Evolutionary conservation across 2,888 invertebrate genomes (phyloP), one percentile per base, ranked within the genome.

Genomic region (Plagiodera versicolora): DNA sequence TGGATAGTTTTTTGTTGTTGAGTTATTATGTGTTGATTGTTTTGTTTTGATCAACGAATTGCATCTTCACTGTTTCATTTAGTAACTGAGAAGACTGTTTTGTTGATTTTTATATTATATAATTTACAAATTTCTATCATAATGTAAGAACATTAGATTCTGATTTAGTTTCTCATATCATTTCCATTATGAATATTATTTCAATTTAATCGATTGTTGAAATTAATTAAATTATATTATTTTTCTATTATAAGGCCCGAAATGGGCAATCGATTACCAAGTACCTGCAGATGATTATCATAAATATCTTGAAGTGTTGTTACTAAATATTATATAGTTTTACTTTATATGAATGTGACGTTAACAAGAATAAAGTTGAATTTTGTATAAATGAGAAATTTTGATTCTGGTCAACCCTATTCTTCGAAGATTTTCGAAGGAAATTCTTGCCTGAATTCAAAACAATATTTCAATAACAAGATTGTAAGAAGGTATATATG

Each of bases 301-400:
- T 52, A 32, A 14, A 53, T 16, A 10, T 56, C 61, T 60, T 60
- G 59, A 60, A 59, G 46, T 56, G 51, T 58, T 67, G 66, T 66
- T 65, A 55, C 48, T 65, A 59, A 61, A 56, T 64, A 58, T 70
- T 70, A 60, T 70, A 69, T 70, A 70, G 59, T 68, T 70, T 66
- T 68, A 69, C 67, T 69, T 70, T 68, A 60, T 68, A 68, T 66
- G 65, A 63, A 62, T 39, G 39, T 39, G 14, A 9, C 6, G 39
- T 39, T 39, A 14, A 39, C 39, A 39, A 39, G 39, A 39, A 39
- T 39, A 39, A 39, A 39, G 39, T 39, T 39, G 39, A 39, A 39
- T 39, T 39, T 39, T n/a, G n/a, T n/a, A n/a, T n/a, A n/a, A n/a
- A n/a, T n/a, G n/a, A n/a, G n/a, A n/a, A n/a, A n/a, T n/a, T n/a